A percentile compares a stretch with the other conserved stretches of the same genome.
Evolutionary conservation across 1,140 invertebrate species (phyloP).

Genomic region (Tribolium castaneum): DNA sequence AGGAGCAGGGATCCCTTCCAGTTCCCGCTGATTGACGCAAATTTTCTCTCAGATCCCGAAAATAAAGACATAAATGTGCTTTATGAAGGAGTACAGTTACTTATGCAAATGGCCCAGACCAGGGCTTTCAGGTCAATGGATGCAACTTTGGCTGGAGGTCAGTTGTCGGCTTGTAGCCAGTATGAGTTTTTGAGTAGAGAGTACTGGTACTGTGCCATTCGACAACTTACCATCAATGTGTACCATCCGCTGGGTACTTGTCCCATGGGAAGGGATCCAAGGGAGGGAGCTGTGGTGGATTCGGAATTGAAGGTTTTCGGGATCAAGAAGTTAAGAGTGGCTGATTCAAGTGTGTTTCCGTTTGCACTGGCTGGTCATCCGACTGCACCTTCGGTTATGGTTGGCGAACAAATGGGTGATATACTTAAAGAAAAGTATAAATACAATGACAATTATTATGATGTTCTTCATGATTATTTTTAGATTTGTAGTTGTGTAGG

Average conservation of each 20-base stretch:
- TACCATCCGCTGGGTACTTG: constrained; percentile 62
- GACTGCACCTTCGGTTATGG: constrained; percentile 81
- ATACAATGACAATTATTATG: not conserved
- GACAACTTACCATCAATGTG: constrained; percentile 52
- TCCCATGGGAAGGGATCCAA: constrained; percentile 54
- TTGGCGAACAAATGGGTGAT: constrained; percentile 85
- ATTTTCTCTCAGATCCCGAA: constrained; percentile 74
- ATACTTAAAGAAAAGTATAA: constrained; percentile 71
- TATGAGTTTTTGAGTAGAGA: constrained; percentile 24
- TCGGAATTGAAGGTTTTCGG: constrained; percentile 52
- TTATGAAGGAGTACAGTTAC: constrained; percentile 53
- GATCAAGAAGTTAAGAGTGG: constrained; percentile 54
- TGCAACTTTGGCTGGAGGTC: constrained; percentile 69
- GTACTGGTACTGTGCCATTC: constrained; percentile 60
- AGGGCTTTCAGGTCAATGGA: constrained; percentile 70
- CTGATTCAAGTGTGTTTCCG: constrained; percentile 59
- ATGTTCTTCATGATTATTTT: not conserved
- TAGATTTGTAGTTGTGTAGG: not conserved
- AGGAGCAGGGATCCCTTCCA: constrained; percentile 74
- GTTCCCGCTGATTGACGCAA: constrained; percentile 83
- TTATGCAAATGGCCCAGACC: constrained; percentile 63
- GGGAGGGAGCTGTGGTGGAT: constrained; percentile 51
- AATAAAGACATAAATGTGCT: constrained; percentile 69
- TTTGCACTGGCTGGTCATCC: constrained; percentile 74
- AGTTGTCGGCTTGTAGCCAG: constrained; percentile 71